Percentiles rank a stretch among this genome's conserved stretches.
These are phyloP conservation scores for Tricholauxania praeusta DNA, from an alignment of 2,888 invertebrate species.

Conservation along the genomic window DNA sequence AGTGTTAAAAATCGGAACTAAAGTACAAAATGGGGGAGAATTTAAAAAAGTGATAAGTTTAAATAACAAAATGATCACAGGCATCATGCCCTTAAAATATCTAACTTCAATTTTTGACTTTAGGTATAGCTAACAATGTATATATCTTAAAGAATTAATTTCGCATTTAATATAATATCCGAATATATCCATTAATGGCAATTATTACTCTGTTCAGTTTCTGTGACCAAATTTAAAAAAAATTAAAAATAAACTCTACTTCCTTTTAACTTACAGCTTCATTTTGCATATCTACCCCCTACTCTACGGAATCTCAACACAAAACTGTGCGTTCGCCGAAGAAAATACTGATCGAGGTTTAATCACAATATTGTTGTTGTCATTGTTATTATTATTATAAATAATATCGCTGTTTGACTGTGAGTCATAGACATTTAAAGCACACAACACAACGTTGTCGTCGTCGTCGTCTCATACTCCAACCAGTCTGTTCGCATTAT, in stretches of 20 bases:
- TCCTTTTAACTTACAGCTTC: conserved; percentile 20
- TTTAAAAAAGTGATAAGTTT: too few species aligned
- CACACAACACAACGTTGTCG: neutral
- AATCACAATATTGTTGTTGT: neutral
- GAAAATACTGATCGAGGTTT: too few species aligned
- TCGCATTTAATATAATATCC: too few species aligned
- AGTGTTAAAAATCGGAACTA: too few species aligned
- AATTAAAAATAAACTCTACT: conserved; percentile 14
- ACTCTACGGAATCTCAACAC: neutral
- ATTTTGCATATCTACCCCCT: conserved; percentile 34
- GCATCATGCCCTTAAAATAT: too few species aligned
- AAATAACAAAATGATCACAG: too few species aligned
- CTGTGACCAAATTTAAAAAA: conserved; percentile 3
- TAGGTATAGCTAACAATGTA: too few species aligned
- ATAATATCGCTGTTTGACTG: neutral
- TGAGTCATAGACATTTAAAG: conserved; percentile 10
- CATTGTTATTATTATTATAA: conserved; percentile 20
- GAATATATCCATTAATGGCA: too few species aligned
- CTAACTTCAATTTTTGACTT: too few species aligned
- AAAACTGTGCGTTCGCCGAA: conserved; percentile 9
- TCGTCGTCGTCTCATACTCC: neutral
- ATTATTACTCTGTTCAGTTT: conserved; percentile 15
- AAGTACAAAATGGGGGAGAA: too few species aligned
- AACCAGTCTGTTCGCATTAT: neutral
- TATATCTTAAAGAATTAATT: too few species aligned